Base-by-base conservation (phyloP, 1,140 invertebrate species). In the Lepidostoma basale region DNA sequence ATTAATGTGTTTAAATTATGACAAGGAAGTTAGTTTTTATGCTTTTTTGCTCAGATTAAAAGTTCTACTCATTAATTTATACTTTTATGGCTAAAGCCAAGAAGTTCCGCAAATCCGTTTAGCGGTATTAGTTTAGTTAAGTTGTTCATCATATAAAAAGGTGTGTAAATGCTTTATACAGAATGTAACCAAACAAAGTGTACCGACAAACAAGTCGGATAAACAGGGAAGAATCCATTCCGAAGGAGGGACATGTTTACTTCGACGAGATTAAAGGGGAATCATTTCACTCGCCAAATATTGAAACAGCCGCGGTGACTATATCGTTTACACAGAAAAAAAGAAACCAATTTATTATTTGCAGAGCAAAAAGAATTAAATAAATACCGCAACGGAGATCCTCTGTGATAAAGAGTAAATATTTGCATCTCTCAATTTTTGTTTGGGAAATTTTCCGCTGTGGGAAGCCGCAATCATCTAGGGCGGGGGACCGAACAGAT, bases 311-410 rank as follows among this genome's bases (percentile, higher is more conserved):
- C 25, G 16, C 47, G 54, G 36, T 33, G 58, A 68, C 60, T 65
- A 42, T 68, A 72, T 69, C 67, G 67, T 52, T 68, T 60, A 62
- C 54, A 60, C 28, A 52, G n/a, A 42, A 44, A 64, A n/a, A 69
- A 68, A 72, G 70, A 72, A 72, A 72, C 66, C 66, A 66, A 72
- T 68, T 72, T 72, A 68, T 72, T 72, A 72, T 72, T 72, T 72
- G 58, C 66, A 44, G 26, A 69, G 39, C 33, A 33, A 71, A 71
- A 65, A 68, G 67, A 72, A 72, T 72, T 68, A 72, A 69, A 66
- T 69, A 69, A 68, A 72, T 58, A 72, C 62, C n/a, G 58, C 58
- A 23, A 44, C 39, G 66, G 59, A 44, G 54, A 59, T 23, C 22
- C 14, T 42, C 64, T 62, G 66, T 62, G 70, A 69, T 67, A 68